Evolutionary conservation across 1,140 invertebrate species (phyloP).

Genomic region (Drosophila sturtevanti): DNA sequence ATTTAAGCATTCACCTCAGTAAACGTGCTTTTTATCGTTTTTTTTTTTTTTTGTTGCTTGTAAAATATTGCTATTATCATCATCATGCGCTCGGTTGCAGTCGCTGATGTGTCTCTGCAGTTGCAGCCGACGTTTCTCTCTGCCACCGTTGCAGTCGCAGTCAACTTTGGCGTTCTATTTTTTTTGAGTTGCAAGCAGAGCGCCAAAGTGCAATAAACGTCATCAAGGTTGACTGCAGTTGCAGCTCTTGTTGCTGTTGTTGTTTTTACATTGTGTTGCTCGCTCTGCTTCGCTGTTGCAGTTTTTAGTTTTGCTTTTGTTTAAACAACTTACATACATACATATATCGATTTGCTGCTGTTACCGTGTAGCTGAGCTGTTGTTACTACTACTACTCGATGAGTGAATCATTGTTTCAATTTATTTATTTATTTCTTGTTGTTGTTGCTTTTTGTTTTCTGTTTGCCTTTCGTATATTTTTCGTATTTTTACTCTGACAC

Average conservation of each 20-base stretch:
- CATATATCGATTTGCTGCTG: slow-evolving; percentile 13
- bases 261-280: too few species aligned
- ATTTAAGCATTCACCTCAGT: slow-evolving; percentile 45
- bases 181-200: slow-evolving; percentile 37
- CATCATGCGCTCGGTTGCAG: slow-evolving; percentile 13
- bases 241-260: slow-evolving; percentile 6
- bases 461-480: too few species aligned
- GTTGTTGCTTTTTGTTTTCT: too few species aligned
- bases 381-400: slow-evolving; percentile 21
- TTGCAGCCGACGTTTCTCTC: not conserved
- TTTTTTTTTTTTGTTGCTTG: slow-evolving; percentile 33
- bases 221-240: slow-evolving; percentile 64
- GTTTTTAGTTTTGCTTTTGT: slow-evolving; percentile 24
- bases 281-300: slow-evolving; percentile 21
- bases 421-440: slow-evolving; percentile 21
- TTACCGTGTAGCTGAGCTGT: slow-evolving; percentile 2
- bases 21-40: slow-evolving; percentile 49
- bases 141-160: slow-evolving; percentile 31
- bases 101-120: not conserved
- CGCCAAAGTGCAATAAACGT: slow-evolving; percentile 74
- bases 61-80: slow-evolving; percentile 39
- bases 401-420: slow-evolving; percentile 43
- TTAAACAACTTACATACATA: slow-evolving; percentile 13
- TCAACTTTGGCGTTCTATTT: slow-evolving; percentile 62
- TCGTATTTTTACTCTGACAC: not conserved